Conservation (phyloP, 2,888 invertebrate species). For the Drosophila lacicola region DNA sequence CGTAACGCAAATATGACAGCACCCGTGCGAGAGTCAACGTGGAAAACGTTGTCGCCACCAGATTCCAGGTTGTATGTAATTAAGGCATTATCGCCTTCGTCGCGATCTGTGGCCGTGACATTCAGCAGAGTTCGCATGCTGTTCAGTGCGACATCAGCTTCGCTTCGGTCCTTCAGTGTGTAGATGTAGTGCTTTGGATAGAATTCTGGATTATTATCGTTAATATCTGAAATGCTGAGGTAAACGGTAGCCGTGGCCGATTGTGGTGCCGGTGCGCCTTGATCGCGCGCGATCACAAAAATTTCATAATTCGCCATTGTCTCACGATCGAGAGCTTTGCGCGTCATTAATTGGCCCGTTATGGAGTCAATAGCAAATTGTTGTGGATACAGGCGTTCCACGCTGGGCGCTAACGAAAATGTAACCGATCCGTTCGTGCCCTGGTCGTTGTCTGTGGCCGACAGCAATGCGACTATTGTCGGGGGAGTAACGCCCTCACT, state of each 20-base stretch:
- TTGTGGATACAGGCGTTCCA: conserved; percentile 92
- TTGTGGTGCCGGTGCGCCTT: conserved; percentile 93
- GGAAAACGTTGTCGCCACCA: conserved; percentile 92
- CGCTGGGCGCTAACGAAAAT: conserved; percentile 91
- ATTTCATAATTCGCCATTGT: conserved; percentile 91
- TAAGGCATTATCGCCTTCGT: conserved; percentile 92
- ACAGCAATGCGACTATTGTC: conserved; percentile 92
- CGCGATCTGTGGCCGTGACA: conserved; percentile 93
- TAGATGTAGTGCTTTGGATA: conserved; percentile 95
- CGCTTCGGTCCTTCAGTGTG: conserved; percentile 86
- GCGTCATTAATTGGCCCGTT: conserved; percentile 93
- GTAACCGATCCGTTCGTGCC: conserved; percentile 96
- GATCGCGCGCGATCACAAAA: conserved; percentile 94
- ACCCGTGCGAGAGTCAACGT: conserved; percentile 92
- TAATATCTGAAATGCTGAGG: conserved; percentile 93
- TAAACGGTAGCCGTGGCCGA: conserved; percentile 95
- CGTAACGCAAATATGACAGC: conserved; percentile 88
- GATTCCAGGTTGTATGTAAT: conserved; percentile 92
- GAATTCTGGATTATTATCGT: conserved; percentile 96
- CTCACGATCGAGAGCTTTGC: conserved; percentile 92
- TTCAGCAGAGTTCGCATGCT: conserved; percentile 86
- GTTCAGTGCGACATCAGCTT: conserved; percentile 7
- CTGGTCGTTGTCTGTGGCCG: conserved; percentile 96
- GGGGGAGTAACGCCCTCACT: conserved; percentile 92
- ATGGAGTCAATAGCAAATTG: conserved; percentile 93